Base-by-base conservation (phyloP, 2,113 vertebrate genomes). In the Casuarius casuarius region DNA sequence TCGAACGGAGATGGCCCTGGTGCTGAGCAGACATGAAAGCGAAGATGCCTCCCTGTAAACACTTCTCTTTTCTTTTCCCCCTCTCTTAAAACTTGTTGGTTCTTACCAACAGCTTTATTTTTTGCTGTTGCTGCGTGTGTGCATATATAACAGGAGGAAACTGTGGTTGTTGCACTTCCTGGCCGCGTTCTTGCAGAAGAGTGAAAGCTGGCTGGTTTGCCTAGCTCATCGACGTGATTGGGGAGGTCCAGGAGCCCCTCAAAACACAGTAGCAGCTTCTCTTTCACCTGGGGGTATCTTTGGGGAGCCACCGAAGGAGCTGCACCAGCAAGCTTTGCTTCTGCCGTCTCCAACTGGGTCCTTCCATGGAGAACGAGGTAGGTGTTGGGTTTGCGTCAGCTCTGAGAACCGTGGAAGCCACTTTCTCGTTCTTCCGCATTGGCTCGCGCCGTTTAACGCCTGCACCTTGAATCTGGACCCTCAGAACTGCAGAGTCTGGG, bases 321-420 rank as follows among this genome's bases (percentile, higher is more conserved):
- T 18, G 11, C 6, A 1, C n/a, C 3, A 1, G 23, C 48, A 4
- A 28, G 1, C 10, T 38, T 38, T 4, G 6, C 7, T 1, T 22
- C 80, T 10, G 56, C 74, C 52, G 26, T 5, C 25, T 5, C 0
- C 6, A 15, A 20, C 7, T 2, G 28, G 78, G 16, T 3, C 0
- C 10, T 1, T 2, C 61, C 22, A 96, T 97, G 98, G 98, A 98
- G 95, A 95, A 84, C 1, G 97, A 98, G 98, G 98, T 98, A 90
- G 95, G 98, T 90, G 35, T 75, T 3, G 29, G 31, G 5, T 22
- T 2, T 14, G 4, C 2, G 6, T 22, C 1, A 10, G 3, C 15
- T 21, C 10, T 22, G 46, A 0, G 4, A 12, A 28, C 35, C 29
- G 73, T 38, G 77, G 89, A 22, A 67, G 40, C 29, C 56, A 21